Conservation (phyloP, 2,888 invertebrate species). For the Teleogryllus oceanicus region DNA sequence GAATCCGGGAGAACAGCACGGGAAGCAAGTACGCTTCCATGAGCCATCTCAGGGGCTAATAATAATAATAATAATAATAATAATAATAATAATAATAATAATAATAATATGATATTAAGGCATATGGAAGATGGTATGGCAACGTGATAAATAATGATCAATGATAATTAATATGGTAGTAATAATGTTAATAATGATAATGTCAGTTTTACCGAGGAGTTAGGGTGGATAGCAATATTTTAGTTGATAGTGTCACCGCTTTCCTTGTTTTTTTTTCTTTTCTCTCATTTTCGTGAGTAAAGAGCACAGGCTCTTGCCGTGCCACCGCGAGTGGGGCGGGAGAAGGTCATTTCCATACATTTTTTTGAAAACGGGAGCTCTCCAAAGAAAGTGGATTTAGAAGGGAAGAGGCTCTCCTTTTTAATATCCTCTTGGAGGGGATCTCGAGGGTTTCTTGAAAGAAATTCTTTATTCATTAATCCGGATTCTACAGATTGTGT, state of each 20-base stretch:
- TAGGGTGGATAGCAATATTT: too few species aligned
- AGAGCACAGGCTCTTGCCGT: too few species aligned
- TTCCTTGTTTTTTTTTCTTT: too few species aligned
- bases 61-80: neutral
- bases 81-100: neutral
- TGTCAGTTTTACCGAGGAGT: neutral
- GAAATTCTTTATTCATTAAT: slow-evolving; percentile 10
- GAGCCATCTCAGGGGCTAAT: neutral
- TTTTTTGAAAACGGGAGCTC: neutral
- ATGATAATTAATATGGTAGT: neutral
- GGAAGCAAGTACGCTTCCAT: too few species aligned
- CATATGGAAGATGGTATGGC: too few species aligned
- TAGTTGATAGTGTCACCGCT: too few species aligned
- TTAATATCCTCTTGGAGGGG: neutral
- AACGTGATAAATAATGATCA: too few species aligned
- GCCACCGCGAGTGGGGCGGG: neutral
- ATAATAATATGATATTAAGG: neutral
- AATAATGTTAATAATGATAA: neutral
- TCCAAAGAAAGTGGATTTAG: neutral
- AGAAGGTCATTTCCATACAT: neutral
- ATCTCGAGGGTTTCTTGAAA: neutral
- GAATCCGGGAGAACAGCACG: too few species aligned
- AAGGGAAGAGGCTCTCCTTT: neutral
- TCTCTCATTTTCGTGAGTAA: too few species aligned
- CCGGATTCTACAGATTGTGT: slow-evolving; percentile 18